phyloP scores from a whole-genome alignment of 2,888 invertebrate genomes.

The Neoitamus cyanurus region DNA sequence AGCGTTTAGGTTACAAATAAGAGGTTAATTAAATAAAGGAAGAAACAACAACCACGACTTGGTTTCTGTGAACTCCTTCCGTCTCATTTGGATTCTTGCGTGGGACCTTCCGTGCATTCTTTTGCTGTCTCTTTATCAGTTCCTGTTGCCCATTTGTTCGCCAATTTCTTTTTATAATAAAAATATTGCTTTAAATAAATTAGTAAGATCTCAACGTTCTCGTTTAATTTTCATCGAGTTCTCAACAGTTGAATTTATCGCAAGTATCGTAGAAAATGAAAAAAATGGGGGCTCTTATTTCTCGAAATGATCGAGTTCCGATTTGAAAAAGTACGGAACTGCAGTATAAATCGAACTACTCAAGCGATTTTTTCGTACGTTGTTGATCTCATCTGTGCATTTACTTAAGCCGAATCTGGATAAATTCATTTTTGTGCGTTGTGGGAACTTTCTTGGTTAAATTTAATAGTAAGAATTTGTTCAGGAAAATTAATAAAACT shows the following conservation, averaged over 20 bases:
- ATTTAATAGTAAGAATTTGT: no score
- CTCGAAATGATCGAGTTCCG: no score
- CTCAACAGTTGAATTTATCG: background rate
- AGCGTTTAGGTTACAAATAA: conserved; percentile 34
- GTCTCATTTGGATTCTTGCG: background rate
- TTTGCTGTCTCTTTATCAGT: conserved; percentile 17
- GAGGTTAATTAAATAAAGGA: conserved; percentile 18
- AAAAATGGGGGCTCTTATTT: background rate
- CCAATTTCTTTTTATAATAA: conserved; percentile 11
- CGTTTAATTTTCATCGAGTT: background rate
- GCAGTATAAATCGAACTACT: no score
- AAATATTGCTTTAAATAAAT: conserved; percentile 43
- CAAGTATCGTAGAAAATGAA: no score
- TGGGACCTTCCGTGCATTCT: background rate
- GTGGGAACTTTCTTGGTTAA: no score
- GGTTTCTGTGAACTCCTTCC: conserved; percentile 22
- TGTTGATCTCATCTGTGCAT: no score
- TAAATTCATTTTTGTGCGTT: no score
- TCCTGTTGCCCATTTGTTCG: conserved; percentile 16
- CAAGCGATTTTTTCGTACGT: no score
- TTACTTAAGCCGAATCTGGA: no score
- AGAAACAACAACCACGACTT: conserved; percentile 15
- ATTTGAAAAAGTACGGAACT: no score
- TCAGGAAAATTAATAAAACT: no score
- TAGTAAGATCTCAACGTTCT: conserved; percentile 37